Evolutionary conservation across 2,797 vertebrate species (phyloP).

Genomic region (Steatocranus sp.): DNA sequence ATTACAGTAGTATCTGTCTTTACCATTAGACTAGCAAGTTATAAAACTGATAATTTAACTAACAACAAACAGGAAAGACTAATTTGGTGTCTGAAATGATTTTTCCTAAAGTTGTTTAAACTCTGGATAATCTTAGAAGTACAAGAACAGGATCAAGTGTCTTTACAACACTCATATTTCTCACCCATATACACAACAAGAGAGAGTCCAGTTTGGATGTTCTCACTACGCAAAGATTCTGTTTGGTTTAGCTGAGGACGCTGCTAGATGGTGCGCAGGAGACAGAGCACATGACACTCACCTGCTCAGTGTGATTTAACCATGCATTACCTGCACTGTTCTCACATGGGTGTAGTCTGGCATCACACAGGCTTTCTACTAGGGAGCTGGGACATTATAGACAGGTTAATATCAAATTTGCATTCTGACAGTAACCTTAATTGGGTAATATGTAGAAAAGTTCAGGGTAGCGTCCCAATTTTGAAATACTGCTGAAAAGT

Average conservation of each 20-base stretch:
- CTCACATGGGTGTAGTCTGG: not conserved
- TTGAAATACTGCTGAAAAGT: not conserved
- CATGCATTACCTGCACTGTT: not conserved
- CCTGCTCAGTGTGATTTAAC: not conserved
- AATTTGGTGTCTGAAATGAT: not conserved
- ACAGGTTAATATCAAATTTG: not conserved
- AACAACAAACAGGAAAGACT: not conserved
- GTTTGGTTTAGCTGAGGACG: not conserved
- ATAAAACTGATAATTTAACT: not conserved
- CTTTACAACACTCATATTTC: not conserved
- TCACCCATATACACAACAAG: not conserved
- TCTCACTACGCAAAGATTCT: not conserved
- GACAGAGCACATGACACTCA: not conserved
- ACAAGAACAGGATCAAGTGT: not conserved
- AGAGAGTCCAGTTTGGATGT: not conserved
- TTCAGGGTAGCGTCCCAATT: not conserved
- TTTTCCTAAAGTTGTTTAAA: not conserved
- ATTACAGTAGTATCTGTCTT: not conserved
- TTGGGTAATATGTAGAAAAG: not conserved
- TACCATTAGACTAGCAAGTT: not conserved
- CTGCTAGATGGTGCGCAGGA: not conserved
- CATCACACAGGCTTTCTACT: not conserved
- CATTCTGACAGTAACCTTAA: not conserved
- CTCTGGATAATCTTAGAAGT: not conserved
- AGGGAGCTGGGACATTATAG: not conserved